Evolutionary conservation across 2,797 vertebrate genomes (phyloP).

Genomic region (Echiichthys vipera): DNA sequence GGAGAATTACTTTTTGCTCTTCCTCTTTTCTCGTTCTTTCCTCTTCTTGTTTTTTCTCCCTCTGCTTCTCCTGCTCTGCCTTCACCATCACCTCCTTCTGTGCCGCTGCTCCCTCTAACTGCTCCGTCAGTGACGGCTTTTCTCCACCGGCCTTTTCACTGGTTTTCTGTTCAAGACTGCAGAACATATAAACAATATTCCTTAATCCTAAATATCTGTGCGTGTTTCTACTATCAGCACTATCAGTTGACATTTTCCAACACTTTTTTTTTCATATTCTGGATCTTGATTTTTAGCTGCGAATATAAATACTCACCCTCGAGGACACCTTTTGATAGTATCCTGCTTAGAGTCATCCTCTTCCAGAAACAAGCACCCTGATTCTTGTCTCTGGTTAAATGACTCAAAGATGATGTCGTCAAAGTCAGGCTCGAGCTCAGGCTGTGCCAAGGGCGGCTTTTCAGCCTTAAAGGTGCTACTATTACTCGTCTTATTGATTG

Average conservation of each 20-base stretch:
- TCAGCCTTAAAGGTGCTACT: slow-evolving; percentile 19
- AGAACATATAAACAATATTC: slow-evolving; percentile 72
- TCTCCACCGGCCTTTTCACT: slow-evolving; percentile 53
- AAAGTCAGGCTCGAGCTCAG: slow-evolving; percentile 67
- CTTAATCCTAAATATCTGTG: slow-evolving; percentile 45
- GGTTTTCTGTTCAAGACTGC: slow-evolving; percentile 75
- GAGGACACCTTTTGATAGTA: slow-evolving; percentile 77
- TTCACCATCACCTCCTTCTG: slow-evolving; percentile 30
- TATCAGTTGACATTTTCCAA: slow-evolving; percentile 31
- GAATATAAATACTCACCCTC: slow-evolving; percentile 73
- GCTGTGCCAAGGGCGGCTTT: slow-evolving; percentile 62
- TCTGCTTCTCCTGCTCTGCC: slow-evolving; percentile 46
- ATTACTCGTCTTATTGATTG: slow-evolving; percentile 19
- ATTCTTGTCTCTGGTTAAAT: slow-evolving; percentile 45
- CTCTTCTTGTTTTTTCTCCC: slow-evolving; percentile 42
- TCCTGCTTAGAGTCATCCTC: slow-evolving; percentile 72
- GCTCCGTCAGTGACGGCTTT: slow-evolving; percentile 41
- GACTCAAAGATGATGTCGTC: slow-evolving; percentile 67
- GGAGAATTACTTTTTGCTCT: slow-evolving; percentile 36
- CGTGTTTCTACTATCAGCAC: slow-evolving; percentile 6
- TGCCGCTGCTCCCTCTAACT: slow-evolving; percentile 48
- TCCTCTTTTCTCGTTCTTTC: slow-evolving; percentile 44
- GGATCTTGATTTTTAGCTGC: slow-evolving; percentile 13
- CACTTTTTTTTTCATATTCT: neutral
- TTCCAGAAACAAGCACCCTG: slow-evolving; percentile 71